A percentile compares a stretch with the other conserved stretches of the same genome.
phyloP scores from a whole-genome alignment of 2,113 vertebrate species.

The Melanerpes aurifrons region DNA sequence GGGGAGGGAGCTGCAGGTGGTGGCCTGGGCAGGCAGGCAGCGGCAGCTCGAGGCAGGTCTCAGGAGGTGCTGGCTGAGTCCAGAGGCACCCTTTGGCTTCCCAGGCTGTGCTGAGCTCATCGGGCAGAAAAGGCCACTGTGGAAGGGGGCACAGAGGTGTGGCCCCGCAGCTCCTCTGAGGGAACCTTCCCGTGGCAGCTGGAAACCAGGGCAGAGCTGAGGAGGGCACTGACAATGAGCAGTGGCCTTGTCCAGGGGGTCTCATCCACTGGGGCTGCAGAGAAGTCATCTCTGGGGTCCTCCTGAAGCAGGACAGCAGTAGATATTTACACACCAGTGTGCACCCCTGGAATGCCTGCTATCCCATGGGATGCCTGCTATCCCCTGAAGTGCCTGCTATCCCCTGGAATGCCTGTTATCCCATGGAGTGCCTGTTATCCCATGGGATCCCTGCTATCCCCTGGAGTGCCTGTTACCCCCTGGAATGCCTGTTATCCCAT shows the following conservation, averaged over 20 bases:
- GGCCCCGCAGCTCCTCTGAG: not conserved
- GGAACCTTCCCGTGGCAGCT: not conserved
- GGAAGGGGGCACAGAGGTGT: not conserved
- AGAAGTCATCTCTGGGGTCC: not conserved
- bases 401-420: too few species aligned
- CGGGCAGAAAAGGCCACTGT: not conserved
- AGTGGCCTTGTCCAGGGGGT: not conserved
- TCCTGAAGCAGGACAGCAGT: not conserved
- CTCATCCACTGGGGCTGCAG: not conserved
- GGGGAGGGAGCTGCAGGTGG: conserved; percentile 3
- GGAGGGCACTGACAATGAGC: not conserved
- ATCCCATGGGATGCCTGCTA: too few species aligned
- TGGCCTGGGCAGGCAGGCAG: not conserved
- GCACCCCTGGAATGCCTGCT: too few species aligned
- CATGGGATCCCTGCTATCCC: too few species aligned
- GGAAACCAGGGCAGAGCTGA: not conserved
- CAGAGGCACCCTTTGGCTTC: not conserved
- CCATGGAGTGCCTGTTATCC: too few species aligned
- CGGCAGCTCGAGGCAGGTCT: not conserved
- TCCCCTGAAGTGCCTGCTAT: too few species aligned
- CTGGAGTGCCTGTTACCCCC: too few species aligned
- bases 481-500: too few species aligned
- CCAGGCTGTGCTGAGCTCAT: not conserved
- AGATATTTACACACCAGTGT: not conserved
- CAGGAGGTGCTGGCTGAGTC: not conserved